A percentile compares a stretch with the other conserved stretches of the same genome.
phyloP scores from a whole-genome alignment of 1,140 invertebrate genomes.

The Drosophila insularis region DNA sequence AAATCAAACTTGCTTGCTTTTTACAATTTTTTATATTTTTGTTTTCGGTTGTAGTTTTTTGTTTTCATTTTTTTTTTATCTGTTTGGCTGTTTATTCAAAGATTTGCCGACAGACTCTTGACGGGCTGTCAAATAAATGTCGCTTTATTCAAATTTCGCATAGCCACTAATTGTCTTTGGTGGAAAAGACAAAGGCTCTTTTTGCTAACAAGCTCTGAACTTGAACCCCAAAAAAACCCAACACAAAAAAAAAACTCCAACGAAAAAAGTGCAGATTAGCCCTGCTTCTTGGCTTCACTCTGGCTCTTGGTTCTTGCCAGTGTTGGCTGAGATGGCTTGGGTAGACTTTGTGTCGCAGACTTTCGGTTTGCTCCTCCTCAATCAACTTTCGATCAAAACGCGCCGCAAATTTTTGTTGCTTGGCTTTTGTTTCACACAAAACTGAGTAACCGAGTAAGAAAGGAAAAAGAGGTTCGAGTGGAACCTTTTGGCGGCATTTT shows the following conservation, averaged over 20 bases:
- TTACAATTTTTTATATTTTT: background rate
- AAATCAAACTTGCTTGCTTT: slow-evolving; percentile 58
- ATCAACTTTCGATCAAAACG: slow-evolving; percentile 78
- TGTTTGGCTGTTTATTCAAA: slow-evolving; percentile 58
- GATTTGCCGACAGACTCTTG: slow-evolving; percentile 77
- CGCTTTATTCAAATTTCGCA: slow-evolving; percentile 81
- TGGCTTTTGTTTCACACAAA: slow-evolving; percentile 69
- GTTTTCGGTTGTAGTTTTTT: slow-evolving; percentile 20
- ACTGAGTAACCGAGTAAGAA: slow-evolving; percentile 19
- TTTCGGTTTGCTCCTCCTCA: slow-evolving; percentile 52
- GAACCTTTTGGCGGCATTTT: slow-evolving; percentile 74
- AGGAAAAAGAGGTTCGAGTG: slow-evolving; percentile 35
- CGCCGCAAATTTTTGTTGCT: slow-evolving; percentile 41
- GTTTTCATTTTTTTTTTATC: slow-evolving; percentile 24
- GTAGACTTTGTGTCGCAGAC: slow-evolving; percentile 75
- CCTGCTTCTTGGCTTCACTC: slow-evolving; percentile 13
- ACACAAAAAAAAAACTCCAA: background rate
- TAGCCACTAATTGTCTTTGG: slow-evolving; percentile 74
- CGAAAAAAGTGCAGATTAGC: slow-evolving; percentile 67
- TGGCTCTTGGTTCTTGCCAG: slow-evolving; percentile 6
- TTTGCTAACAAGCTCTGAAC: slow-evolving; percentile 55
- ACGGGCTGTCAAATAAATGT: slow-evolving; percentile 81
- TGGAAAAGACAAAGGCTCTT: slow-evolving; percentile 34
- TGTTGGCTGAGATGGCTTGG: slow-evolving; percentile 28
- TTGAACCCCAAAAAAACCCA: slow-evolving; percentile 1